Evolutionary conservation across 2,113 vertebrate species (phyloP), one percentile per base, ranked within the genome.

Genomic region (Burhinus bistriatus): DNA sequence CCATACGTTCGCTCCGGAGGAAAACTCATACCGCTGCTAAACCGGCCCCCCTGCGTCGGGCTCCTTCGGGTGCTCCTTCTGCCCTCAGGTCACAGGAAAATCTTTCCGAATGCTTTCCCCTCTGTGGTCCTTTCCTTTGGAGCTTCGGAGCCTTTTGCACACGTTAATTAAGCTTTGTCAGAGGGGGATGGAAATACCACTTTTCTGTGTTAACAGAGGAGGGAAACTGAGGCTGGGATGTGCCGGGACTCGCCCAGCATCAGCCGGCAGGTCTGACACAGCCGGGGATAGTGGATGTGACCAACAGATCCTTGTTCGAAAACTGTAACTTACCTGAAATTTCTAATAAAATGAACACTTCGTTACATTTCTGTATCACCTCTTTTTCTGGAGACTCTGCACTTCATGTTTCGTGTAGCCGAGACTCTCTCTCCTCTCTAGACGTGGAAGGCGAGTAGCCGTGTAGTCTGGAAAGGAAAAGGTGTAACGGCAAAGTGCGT

Each of bases 271-370:
- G 30, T 47, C 65, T 78, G 75, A 27, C 49, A 2, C 44, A 45
- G 59, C 52, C 1, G 25, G 76, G 30, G 51, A 6, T 70, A 13
- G 44, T 4, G 5, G 49, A 19, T 58, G 90, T 11, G 75, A 54
- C 49, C 10, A 3, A 21, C 62, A 62, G 45, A 90, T 71, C 51
- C 36, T 61, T 61, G 22, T 83, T 65, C 59, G 42, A 34, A 76
- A 87, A 32, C 29, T 96, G 96, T 96, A 97, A 92, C 79, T 77
- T 75, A 34, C 23, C 29, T 92, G 42, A 77, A 52, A 12, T 80
- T 57, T 88, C 71, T 66, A 97, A 96, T 97, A 97, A 97, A 97
- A 64, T 73, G 30, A 95, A 83, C 86, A 68, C 49, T 93, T 88
- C 3, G 40, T 86, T 77, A 92, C 42, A 1, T 77, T 86, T 94